Conservation (phyloP, 2,888 invertebrate genomes). For the Leucoptera coffeella region DNA sequence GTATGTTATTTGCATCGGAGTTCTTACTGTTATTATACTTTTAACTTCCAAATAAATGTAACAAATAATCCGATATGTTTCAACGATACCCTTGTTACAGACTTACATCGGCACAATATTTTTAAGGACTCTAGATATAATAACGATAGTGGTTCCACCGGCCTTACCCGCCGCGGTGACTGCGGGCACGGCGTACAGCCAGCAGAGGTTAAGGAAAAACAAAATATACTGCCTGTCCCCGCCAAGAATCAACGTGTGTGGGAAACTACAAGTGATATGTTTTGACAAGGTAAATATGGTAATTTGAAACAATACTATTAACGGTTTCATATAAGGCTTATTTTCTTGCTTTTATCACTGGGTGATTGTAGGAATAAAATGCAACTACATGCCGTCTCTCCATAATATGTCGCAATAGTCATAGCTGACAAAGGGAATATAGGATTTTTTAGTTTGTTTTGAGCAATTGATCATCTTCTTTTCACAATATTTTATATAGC, state of each 20-base stretch:
- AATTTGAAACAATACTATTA: constrained; percentile 5
- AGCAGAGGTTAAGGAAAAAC: constrained; percentile 58
- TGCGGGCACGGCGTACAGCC: constrained; percentile 73
- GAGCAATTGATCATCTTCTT: no score
- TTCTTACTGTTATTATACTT: no score
- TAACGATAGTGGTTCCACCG: constrained; percentile 91
- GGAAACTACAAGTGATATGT: constrained; percentile 75
- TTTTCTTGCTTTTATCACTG: constrained; percentile 2
- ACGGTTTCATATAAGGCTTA: constrained; percentile 1
- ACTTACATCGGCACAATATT: constrained; percentile 55
- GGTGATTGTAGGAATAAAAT: no score
- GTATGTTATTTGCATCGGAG: no score
- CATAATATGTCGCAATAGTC: no score
- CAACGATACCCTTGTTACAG: constrained; percentile 29
- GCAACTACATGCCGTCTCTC: no score
- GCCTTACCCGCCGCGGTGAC: constrained; percentile 87
- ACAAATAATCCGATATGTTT: no score
- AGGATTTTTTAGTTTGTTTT: no score
- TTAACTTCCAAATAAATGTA: no score
- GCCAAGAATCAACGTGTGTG: constrained; percentile 70
- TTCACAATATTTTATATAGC: no score
- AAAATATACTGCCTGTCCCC: constrained; percentile 77
- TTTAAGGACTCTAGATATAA: constrained; percentile 78
- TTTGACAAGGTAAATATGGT: constrained; percentile 80
- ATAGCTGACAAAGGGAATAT: no score